These are phyloP conservation scores for Sparidentex hasta DNA, from an alignment of 2,797 vertebrate species.

Conservation along the genomic window DNA sequence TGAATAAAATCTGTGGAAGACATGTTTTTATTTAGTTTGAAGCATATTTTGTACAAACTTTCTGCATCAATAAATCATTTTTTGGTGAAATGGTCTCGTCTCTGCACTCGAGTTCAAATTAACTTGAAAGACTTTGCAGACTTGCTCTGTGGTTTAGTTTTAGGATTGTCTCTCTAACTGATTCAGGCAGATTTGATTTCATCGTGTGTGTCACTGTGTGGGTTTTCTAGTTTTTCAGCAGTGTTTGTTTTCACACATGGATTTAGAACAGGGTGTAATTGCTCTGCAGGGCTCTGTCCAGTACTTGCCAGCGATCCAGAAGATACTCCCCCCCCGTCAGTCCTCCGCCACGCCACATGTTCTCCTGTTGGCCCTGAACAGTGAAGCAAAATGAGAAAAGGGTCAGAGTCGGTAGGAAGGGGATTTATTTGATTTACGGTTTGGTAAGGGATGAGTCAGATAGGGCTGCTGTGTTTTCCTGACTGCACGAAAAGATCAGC, in stretches of 20 bases:
- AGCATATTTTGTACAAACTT: slow-evolving; percentile 19
- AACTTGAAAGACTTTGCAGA: slow-evolving; percentile 12
- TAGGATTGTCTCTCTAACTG: slow-evolving; percentile 7
- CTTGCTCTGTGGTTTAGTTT: slow-evolving; percentile 22
- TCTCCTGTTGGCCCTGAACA: slow-evolving; percentile 52
- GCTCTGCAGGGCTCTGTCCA: slow-evolving; percentile 26
- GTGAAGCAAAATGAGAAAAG: slow-evolving; percentile 51
- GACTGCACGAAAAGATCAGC: slow-evolving; percentile 49
- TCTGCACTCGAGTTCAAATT: neutral
- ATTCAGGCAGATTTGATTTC: slow-evolving; percentile 32
- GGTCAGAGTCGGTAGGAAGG: slow-evolving; percentile 64
- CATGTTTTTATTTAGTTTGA: slow-evolving; percentile 3
- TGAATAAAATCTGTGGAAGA: slow-evolving; percentile 9
- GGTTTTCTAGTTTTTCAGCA: slow-evolving; percentile 35
- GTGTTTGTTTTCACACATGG: slow-evolving; percentile 58
- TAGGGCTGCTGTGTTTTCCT: slow-evolving; percentile 54
- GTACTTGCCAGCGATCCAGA: slow-evolving; percentile 40
- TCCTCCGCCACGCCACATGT: slow-evolving; percentile 62
- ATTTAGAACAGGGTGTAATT: slow-evolving; percentile 47
- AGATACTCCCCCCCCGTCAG: slow-evolving; percentile 21
- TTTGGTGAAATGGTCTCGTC: neutral
- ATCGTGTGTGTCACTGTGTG: slow-evolving; percentile 23
- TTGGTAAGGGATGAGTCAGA: slow-evolving; percentile 61
- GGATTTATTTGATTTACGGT: slow-evolving; percentile 68
- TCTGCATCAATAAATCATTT: slow-evolving; percentile 42